Percentiles rank a stretch among this genome's conserved stretches.
phyloP scores from a whole-genome alignment of 2,888 invertebrate species.

The Ophion ventricosus region DNA sequence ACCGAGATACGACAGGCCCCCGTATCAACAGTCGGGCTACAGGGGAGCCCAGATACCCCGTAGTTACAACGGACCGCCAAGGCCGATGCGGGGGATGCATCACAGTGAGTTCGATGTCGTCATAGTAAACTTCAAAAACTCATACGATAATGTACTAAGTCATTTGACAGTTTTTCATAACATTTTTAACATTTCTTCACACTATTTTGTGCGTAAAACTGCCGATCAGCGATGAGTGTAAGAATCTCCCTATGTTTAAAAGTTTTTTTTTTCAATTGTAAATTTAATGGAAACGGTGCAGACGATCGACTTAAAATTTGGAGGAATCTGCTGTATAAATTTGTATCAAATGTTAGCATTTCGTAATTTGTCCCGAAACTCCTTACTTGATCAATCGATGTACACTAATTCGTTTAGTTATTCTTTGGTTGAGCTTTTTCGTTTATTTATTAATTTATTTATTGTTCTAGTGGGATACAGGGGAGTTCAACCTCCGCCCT shows the following conservation, averaged over 20 bases:
- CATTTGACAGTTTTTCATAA: not conserved
- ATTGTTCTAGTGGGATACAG: conserved; percentile 77
- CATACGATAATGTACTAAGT: not conserved
- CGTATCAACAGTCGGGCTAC: conserved; percentile 79
- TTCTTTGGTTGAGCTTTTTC: conserved; percentile 41
- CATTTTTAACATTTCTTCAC: too few relatives aligned
- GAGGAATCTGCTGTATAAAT: too few relatives aligned
- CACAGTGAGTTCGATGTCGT: conserved; percentile 74
- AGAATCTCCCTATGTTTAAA: too few relatives aligned
- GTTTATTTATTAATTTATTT: not conserved
- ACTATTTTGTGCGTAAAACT: too few relatives aligned
- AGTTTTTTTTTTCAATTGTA: too few relatives aligned
- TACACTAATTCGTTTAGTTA: not conserved
- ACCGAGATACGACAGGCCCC: conserved; percentile 79
- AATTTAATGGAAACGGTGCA: too few relatives aligned
- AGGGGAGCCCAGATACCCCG: conserved; percentile 79
- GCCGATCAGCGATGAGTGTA: too few relatives aligned
- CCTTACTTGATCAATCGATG: too few relatives aligned
- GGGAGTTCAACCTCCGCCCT: conserved; percentile 85
- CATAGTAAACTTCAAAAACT: not conserved
- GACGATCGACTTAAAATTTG: too few relatives aligned
- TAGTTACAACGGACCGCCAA: conserved; percentile 81
- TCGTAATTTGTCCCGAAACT: too few relatives aligned
- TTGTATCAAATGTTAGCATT: too few relatives aligned
- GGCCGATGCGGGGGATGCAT: conserved; percentile 81